These are phyloP conservation scores for Allolobophora icterica DNA, from an alignment of 2,888 invertebrate species.

Conservation along the genomic window DNA sequence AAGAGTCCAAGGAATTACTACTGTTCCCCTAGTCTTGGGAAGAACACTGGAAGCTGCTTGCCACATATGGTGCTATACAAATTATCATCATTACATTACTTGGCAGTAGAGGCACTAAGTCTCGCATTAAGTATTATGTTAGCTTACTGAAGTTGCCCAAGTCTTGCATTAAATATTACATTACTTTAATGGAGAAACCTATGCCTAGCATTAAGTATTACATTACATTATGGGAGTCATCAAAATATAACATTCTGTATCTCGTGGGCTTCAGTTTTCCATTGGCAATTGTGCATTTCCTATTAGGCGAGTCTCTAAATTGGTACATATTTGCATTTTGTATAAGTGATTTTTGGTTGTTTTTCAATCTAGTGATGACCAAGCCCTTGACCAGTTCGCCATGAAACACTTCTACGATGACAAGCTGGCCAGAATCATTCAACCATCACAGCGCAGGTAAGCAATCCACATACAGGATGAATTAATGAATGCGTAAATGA, in stretches of 20 bases:
- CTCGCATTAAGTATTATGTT: too few species aligned
- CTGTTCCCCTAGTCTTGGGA: too few species aligned
- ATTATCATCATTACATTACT: not conserved
- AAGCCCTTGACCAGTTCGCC: constrained; percentile 86
- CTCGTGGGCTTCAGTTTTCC: not conserved
- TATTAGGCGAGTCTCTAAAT: not conserved
- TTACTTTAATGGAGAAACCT: too few species aligned
- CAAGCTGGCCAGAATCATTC: constrained; percentile 75
- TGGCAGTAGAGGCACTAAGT: not conserved
- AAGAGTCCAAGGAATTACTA: too few species aligned
- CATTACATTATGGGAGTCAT: too few species aligned
- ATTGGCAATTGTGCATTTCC: not conserved
- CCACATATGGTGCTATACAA: too few species aligned
- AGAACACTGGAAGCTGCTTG: too few species aligned
- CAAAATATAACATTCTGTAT: not conserved
- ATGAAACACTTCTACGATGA: constrained; percentile 89
- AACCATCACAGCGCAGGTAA: constrained; percentile 80
- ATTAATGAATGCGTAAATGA: not conserved
- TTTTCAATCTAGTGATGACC: constrained; percentile 68
- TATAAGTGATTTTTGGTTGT: not conserved
- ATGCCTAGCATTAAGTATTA: too few species aligned
- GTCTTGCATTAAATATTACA: too few species aligned
- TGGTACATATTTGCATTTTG: not conserved
- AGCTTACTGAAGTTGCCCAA: too few species aligned
- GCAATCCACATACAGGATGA: constrained; percentile 27